phyloP scores from a whole-genome alignment of 2,113 vertebrate genomes.

The Callopanchax toddi region DNA sequence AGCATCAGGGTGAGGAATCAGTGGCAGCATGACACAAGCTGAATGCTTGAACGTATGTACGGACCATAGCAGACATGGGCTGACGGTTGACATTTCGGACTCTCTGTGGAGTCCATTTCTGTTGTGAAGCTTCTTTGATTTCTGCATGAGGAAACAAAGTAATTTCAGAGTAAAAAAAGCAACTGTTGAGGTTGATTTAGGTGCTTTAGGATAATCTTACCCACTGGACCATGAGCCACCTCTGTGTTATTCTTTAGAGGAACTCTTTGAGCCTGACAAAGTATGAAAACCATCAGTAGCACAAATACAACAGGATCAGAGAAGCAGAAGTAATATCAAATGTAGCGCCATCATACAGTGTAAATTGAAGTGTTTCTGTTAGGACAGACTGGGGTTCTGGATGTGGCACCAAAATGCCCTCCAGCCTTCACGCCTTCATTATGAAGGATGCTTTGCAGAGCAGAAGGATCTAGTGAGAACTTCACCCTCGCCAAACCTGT shows the following conservation, averaged over 20 bases:
- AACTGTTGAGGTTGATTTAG: slow-evolving; percentile 10
- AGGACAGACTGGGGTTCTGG: slow-evolving; percentile 40
- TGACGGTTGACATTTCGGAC: slow-evolving; percentile 64
- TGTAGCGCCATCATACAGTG: slow-evolving; percentile 47
- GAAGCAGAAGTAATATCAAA: background rate
- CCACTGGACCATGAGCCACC: slow-evolving; percentile 12
- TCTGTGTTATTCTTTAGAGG: slow-evolving; percentile 62
- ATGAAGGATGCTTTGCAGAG: slow-evolving; percentile 65
- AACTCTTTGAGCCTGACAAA: slow-evolving; percentile 75
- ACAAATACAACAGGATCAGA: background rate
- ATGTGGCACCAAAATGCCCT: slow-evolving; percentile 35
- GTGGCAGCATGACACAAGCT: background rate
- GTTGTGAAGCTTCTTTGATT: slow-evolving; percentile 43
- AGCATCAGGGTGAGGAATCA: background rate
- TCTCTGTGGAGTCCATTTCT: slow-evolving; percentile 72
- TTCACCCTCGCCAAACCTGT: slow-evolving; percentile 33
- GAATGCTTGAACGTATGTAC: slow-evolving; percentile 9
- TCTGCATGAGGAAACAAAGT: slow-evolving; percentile 17
- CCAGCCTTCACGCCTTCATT: slow-evolving; percentile 63
- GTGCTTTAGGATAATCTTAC: slow-evolving; percentile 58
- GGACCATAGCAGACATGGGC: slow-evolving; percentile 70
- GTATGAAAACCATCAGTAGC: background rate
- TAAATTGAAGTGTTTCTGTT: slow-evolving; percentile 66
- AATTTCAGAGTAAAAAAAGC: slow-evolving; percentile 6
- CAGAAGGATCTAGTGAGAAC: slow-evolving; percentile 67